phyloP scores from a whole-genome alignment of 2,797 vertebrate species.

The Momotus momota region DNA sequence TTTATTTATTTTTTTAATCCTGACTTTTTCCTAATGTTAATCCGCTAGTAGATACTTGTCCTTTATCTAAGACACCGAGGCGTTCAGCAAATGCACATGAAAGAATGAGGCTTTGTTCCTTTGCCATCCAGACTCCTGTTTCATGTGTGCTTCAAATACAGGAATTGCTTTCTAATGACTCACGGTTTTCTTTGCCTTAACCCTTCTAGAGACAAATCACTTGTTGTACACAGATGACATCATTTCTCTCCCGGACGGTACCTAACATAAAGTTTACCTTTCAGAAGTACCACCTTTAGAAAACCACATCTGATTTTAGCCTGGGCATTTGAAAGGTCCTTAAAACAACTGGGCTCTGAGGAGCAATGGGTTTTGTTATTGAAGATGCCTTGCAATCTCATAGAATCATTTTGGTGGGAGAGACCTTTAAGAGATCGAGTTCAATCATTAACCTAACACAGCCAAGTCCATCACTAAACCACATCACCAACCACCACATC shows the following conservation, averaged over 20 bases:
- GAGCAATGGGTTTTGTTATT: background rate
- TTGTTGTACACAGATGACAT: background rate
- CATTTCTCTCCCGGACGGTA: background rate
- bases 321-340: background rate
- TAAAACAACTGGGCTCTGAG: background rate
- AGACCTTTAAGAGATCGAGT: background rate
- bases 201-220: background rate
- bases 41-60: conserved; percentile 58
- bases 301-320: background rate
- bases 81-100: conserved; percentile 14
- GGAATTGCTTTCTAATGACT: conserved; percentile 50
- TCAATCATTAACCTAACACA: background rate
- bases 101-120: conserved; percentile 72
- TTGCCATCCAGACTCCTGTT: conserved; percentile 46
- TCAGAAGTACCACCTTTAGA: background rate
- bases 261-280: background rate
- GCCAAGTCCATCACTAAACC: background rate
- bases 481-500: background rate
- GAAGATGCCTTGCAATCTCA: background rate
- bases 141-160: conserved; percentile 26
- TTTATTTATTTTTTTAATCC: conserved; percentile 4
- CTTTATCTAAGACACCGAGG: conserved; percentile 61
- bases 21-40: conserved; percentile 64
- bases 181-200: conserved; percentile 41
- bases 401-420: background rate